phyloP scores from a whole-genome alignment of 2,888 invertebrate species.

The Leptopterna dolabrata region DNA sequence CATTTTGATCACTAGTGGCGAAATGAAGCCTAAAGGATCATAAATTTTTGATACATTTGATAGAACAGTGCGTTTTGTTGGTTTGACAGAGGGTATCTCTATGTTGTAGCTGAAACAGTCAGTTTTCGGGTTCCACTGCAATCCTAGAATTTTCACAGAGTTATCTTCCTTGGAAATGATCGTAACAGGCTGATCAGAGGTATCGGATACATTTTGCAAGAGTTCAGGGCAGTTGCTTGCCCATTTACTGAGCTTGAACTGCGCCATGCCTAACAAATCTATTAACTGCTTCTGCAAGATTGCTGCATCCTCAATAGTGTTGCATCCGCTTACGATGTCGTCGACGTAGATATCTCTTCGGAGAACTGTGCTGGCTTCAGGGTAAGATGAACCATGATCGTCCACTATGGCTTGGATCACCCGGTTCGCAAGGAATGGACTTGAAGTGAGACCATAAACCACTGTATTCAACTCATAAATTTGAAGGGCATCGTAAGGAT shows the following conservation, averaged over 20 bases:
- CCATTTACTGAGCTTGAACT: conserved; percentile 63
- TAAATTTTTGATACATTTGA: conserved; percentile 9
- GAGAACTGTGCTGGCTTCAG: conserved; percentile 58
- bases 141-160: not conserved
- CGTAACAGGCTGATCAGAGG: not conserved
- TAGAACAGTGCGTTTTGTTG: not conserved
- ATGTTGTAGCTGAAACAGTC: conserved; percentile 10
- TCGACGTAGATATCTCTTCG: conserved; percentile 62
- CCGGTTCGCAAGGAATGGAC: conserved; percentile 61
- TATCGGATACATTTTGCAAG: not conserved
- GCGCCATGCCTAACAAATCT: conserved; percentile 56
- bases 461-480: conserved; percentile 61
- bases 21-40: conserved; percentile 26
- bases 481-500: conserved; percentile 52
- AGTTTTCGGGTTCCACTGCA: conserved; percentile 3
- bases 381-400: conserved; percentile 57
- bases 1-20: not conserved
- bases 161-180: not conserved
- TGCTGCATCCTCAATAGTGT: conserved; percentile 58
- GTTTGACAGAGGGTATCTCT: not conserved
- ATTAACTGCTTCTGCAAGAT: conserved; percentile 58
- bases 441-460: conserved; percentile 62
- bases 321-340: conserved; percentile 61
- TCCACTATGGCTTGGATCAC: conserved; percentile 60
- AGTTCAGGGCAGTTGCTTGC: conserved; percentile 55